Conservation (phyloP, 2,888 invertebrate genomes). For the Camponotus fellah region DNA sequence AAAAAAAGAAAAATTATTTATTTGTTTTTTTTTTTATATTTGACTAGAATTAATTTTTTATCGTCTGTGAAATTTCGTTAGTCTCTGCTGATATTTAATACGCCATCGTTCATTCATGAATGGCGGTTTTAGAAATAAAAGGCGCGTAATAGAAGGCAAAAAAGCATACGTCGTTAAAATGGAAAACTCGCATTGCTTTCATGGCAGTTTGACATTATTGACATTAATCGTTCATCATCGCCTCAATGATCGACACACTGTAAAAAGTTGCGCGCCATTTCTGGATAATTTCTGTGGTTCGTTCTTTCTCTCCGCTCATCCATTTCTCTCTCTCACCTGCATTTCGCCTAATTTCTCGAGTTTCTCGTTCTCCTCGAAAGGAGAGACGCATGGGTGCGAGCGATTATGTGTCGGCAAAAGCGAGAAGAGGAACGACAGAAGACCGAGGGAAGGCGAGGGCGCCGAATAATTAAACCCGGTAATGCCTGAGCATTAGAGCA, state of each 20-base stretch:
- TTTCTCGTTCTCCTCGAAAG: constrained; percentile 50
- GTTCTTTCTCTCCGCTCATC: not conserved
- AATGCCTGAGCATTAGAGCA: constrained; percentile 80
- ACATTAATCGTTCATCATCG: constrained; percentile 46
- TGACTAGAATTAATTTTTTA: constrained; percentile 2
- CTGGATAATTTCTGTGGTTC: not conserved
- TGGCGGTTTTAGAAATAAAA: constrained; percentile 15
- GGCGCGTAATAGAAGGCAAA: not conserved
- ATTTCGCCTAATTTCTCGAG: constrained; percentile 14
- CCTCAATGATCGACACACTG: constrained; percentile 29
- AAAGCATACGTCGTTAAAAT: constrained; percentile 4
- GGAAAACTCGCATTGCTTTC: constrained; percentile 23
- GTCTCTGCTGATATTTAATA: not conserved
- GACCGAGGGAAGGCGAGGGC: constrained; percentile 60
- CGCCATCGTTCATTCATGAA: not conserved
- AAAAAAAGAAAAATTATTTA: not conserved
- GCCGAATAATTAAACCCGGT: constrained; percentile 80
- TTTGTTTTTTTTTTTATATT: not conserved
- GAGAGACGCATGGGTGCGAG: constrained; percentile 61
- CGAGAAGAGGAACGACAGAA: constrained; percentile 61
- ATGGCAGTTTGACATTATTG: constrained; percentile 42
- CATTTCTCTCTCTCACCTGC: not conserved
- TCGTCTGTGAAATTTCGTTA: not conserved
- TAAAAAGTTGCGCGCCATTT: constrained; percentile 48
- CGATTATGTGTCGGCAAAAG: constrained; percentile 65